phyloP scores from a whole-genome alignment of 2,797 vertebrate species.

The Oreochromis mossambicus region DNA sequence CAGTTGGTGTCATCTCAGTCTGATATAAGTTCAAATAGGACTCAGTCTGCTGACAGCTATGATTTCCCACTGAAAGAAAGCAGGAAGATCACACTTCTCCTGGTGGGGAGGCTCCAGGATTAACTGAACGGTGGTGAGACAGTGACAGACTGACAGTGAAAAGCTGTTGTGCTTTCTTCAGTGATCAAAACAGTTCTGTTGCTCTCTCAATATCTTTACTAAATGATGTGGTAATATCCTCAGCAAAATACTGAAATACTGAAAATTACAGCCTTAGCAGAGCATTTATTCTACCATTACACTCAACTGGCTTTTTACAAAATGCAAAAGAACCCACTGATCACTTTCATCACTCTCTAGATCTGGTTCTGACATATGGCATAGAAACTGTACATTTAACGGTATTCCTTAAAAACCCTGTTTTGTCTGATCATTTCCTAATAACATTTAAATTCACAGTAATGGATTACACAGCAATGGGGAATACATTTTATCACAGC shows the following conservation, averaged over 20 bases:
- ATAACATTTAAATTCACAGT: neutral
- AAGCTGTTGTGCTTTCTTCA: too few species aligned
- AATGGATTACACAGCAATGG: neutral
- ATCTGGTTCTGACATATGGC: neutral
- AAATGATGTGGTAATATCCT: neutral
- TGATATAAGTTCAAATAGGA: constrained; percentile 1
- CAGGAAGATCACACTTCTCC: neutral
- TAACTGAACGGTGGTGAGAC: neutral
- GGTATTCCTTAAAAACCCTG: neutral
- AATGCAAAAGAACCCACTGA: neutral
- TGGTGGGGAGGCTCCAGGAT: neutral
- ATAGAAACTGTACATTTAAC: neutral
- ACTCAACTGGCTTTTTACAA: neutral
- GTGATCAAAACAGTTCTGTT: neutral
- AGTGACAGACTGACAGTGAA: neutral
- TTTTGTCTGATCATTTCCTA: neutral
- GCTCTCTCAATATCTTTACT: neutral
- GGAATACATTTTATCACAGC: neutral
- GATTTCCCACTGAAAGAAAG: neutral
- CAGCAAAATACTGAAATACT: neutral
- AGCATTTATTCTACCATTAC: neutral
- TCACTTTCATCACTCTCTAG: neutral
- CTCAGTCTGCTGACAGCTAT: neutral
- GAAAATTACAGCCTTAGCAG: neutral
- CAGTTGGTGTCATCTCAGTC: neutral